Base-by-base conservation (phyloP, 1,140 invertebrate species). In the Andrena cerasifolii region DNA sequence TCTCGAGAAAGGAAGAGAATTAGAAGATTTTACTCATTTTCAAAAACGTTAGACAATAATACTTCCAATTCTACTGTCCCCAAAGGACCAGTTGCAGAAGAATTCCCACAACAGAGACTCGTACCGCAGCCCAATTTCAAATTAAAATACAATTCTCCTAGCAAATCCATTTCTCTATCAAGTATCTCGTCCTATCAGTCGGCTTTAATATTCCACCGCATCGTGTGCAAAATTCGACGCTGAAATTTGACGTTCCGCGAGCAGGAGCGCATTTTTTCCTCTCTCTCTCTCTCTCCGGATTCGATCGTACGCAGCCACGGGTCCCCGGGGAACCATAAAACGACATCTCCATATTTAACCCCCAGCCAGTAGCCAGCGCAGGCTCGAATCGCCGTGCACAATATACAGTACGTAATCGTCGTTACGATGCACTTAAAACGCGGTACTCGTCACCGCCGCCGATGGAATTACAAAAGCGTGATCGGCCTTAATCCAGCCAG, bases 391-490 rank as follows among this genome's bases (percentile, higher is more conserved):
- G 51, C 28, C 12, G 45, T 36, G 36, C n/a, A 61, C 59, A 65
- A 72, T 81, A 73, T 78, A 87, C 80, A 86, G 79, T 84, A 78
- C 67, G 70, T 84, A 87, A 87, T 86, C 82, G 58, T 63, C 58
- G 65, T 65, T 61, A 78, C 58, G 67, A 78, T 85, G 66, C 79
- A 78, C 65, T 61, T 83, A 85, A 85, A 84, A 74, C 79, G 80
- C 80, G 75, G 63, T 61, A 82, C 67, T 45, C 82, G 84, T 84
- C 56, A 72, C 72, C 51, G 31, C 70, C 73, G 51, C 31, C 67
- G 73, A 86, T 86, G 83, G 86, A 89, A 88, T 89, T 89, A 83
- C 84, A 72, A 79, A 76, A 85, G 77, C 83, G 51, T 83, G 85
- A 91, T 89, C 86, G 84, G 77, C 54, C 80, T 87, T 86, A 83